Percentiles rank a stretch among this genome's conserved stretches.
Conservation (phyloP, 2,797 vertebrate genomes). For the Takifugu rubripes region DNA sequence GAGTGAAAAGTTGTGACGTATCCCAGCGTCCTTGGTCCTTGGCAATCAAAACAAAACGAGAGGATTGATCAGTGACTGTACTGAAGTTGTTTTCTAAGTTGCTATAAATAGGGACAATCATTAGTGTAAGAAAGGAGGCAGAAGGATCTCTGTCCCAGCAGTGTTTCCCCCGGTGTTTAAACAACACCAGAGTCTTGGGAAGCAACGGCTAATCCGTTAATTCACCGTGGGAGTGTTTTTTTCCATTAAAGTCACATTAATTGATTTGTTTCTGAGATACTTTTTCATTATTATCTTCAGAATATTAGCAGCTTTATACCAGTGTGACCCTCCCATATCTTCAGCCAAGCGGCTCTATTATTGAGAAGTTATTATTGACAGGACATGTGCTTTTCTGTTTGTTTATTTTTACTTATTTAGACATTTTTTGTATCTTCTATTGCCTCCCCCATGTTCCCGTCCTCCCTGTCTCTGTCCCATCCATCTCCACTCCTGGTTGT, state of each 20-base stretch:
- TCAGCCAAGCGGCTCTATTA: too few species aligned
- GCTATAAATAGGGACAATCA: constrained; percentile 46
- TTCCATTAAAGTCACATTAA: constrained; percentile 25
- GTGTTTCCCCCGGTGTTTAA: constrained; percentile 44
- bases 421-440: too few species aligned
- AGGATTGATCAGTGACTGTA: constrained; percentile 47
- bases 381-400: too few species aligned
- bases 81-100: constrained; percentile 47
- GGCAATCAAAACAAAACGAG: constrained; percentile 35
- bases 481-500: too few species aligned
- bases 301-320: not conserved
- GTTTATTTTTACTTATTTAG: too few species aligned
- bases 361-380: too few species aligned
- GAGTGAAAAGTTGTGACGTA: too few species aligned
- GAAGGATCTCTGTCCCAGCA: constrained; percentile 48
- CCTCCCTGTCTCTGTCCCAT: too few species aligned
- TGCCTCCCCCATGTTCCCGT: too few species aligned
- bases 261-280: not conserved
- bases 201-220: constrained; percentile 58
- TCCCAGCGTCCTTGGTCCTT: constrained; percentile 12
- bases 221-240: constrained; percentile 45
- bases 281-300: not conserved
- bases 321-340: too few species aligned
- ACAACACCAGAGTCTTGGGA: constrained; percentile 39
- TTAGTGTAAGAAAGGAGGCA: constrained; percentile 51